Evolutionary conservation across 2,113 vertebrate species (phyloP).

Genomic region (Dissostichus mawsoni): DNA sequence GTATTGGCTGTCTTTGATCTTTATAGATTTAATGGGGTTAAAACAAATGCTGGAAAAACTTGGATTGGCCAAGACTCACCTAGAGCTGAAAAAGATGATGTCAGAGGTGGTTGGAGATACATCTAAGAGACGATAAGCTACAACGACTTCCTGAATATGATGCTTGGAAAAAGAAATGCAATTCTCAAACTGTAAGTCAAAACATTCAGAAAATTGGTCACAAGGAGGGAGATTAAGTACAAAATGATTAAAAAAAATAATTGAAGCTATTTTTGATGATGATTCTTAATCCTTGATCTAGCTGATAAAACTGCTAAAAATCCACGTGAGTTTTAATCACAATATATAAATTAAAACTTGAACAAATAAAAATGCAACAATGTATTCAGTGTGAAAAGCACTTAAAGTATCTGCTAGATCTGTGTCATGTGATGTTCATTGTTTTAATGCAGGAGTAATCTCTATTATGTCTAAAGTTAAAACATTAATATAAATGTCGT

Average conservation of each 20-base stretch:
- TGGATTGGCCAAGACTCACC: constrained; percentile 87
- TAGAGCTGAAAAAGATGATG: constrained; percentile 90
- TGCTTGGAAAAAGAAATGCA: constrained; percentile 88
- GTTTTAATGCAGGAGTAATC: background rate
- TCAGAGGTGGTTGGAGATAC: constrained; percentile 80
- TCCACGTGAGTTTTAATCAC: background rate
- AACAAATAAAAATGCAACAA: background rate
- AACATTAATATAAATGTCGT: background rate
- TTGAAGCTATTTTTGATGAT: background rate
- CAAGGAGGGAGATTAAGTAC: too few relatives aligned
- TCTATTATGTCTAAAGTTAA: background rate
- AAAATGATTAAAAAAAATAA: too few relatives aligned
- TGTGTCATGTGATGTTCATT: background rate
- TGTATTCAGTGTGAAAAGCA: background rate
- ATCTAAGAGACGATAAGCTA: constrained; percentile 83
- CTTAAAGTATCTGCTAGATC: background rate
- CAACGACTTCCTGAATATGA: constrained; percentile 87
- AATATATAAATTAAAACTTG: background rate
- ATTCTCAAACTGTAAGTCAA: constrained; percentile 87
- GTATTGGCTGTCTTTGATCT: background rate
- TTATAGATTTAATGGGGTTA: constrained; percentile 87
- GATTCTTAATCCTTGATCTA: background rate
- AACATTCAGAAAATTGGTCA: background rate
- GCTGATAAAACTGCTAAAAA: background rate
- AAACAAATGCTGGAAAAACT: constrained; percentile 90